Conservation (phyloP, 2,113 vertebrate genomes). For the Podarcis muralis region DNA sequence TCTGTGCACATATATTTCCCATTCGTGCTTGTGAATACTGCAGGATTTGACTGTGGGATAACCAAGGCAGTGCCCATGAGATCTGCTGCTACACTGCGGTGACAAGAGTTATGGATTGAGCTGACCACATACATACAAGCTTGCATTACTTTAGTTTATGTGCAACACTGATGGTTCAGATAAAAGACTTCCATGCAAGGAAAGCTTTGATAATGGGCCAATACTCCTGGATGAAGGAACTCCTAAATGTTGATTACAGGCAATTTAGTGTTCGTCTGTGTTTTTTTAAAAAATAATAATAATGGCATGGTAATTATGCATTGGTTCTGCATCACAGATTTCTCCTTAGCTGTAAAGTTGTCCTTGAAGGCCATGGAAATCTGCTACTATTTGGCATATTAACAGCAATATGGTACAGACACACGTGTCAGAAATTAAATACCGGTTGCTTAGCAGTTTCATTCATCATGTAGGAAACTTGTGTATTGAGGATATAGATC, state of each 20-base stretch:
- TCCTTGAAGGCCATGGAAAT: constrained; percentile 1
- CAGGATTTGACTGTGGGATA: neutral
- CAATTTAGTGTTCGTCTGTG: neutral
- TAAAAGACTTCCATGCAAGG: neutral
- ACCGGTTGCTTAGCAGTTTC: neutral
- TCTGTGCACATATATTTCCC: neutral
- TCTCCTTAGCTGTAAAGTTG: constrained; percentile 12
- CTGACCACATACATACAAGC: neutral
- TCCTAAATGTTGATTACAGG: neutral
- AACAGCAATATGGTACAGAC: neutral
- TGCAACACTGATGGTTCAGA: neutral
- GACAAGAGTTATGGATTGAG: neutral
- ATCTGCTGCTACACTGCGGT: neutral
- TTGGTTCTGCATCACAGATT: neutral
- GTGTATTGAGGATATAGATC: neutral
- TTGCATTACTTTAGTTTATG: neutral
- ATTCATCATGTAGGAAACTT: neutral
- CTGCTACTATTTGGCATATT: neutral
- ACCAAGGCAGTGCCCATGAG: neutral
- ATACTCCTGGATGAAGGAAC: neutral
- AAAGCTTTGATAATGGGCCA: neutral
- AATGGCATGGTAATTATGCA: constrained; percentile 19
- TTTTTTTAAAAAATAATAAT: neutral
- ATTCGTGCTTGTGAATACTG: neutral
- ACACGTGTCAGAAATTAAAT: neutral